Base-by-base conservation (phyloP, 1,140 invertebrate species). In the Drosophila jambulina region DNA sequence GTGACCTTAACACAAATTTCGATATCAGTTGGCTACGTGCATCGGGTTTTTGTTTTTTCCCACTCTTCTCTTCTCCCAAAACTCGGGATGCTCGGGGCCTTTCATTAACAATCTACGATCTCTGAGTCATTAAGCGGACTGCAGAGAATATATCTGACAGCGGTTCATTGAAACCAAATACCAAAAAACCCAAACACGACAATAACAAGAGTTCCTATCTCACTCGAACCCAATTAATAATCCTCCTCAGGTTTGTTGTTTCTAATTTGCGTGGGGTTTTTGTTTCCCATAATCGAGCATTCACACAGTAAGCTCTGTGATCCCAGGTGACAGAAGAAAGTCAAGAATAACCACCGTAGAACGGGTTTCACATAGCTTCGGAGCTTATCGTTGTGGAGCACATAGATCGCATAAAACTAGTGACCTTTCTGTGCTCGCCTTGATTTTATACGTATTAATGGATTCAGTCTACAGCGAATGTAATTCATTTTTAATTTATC, bases 1-100 rank as follows among this genome's bases (percentile, higher is more conserved):
- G 81, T 90, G 85, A 88, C 85, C 85, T 88, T 88, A 88, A 88
- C 85, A 88, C 86, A 85, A 85, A 91, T 88, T 82, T 90, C 42
- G 60, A 58, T 80, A 81, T 77, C 45, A 51, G 45, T 25, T 36
- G 67, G 45, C 38, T 83, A 78, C 85, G 85, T 90, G 84, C 85
- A 78, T 67, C 54, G 77, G 51, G 57, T 83, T 69, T 69, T 88
- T 48, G 42, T 54, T 38, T 53, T 54, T 54, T 36, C 8, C 32
- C 51, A 54, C 32, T 54, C 32, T 61, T 51, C 49, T 38, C 21
- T 40, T 58, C 36, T 40, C 40, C 38, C 29, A 32, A 27, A 32
- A 23, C 34, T 29, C 36, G 51, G 43, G 59, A 57, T 75, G 49
- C 34, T 38, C 34, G 53, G 34, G 51, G 68, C 49, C 70, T 72